Percentiles rank a stretch among this genome's conserved stretches.
Conservation (phyloP, 2,888 invertebrate species). For the Phortica magna region DNA sequence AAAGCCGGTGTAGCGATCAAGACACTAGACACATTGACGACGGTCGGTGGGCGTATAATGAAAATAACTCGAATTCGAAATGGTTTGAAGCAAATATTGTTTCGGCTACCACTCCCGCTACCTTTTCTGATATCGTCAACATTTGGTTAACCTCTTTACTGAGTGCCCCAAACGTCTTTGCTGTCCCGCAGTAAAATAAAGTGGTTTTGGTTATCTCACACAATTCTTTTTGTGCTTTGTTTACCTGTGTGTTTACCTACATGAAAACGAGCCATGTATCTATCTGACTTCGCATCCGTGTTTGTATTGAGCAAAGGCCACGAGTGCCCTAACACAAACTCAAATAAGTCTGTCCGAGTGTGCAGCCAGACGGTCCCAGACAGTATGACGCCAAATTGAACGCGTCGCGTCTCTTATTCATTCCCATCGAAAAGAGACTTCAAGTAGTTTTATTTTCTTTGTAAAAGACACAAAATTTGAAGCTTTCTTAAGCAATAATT, state of each 20-base stretch:
- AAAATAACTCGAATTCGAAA: constrained; percentile 35
- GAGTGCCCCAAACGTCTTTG: constrained; percentile 3
- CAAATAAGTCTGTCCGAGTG: not conserved
- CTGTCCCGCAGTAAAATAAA: not conserved
- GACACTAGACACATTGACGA: constrained; percentile 69
- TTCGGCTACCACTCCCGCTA: constrained; percentile 37
- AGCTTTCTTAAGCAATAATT: too few species aligned
- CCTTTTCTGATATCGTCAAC: not conserved
- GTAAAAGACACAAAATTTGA: not conserved
- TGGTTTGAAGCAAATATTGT: constrained; percentile 37
- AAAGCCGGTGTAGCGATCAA: constrained; percentile 66
- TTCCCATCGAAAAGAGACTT: not conserved
- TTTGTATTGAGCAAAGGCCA: not conserved
- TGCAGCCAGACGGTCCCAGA: constrained; percentile 51
- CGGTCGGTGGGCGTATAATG: constrained; percentile 43
- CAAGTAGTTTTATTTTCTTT: not conserved
- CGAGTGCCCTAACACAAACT: not conserved
- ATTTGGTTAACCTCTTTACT: constrained; percentile 44
- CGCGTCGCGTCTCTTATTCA: not conserved
- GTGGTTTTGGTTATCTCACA: not conserved
- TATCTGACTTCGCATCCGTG: not conserved
- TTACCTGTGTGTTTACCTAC: not conserved
- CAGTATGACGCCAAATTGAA: constrained; percentile 75
- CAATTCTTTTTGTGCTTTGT: not conserved
- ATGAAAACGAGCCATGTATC: not conserved